phyloP scores from a whole-genome alignment of 1,140 invertebrate genomes.

The Drosophila jambulina region DNA sequence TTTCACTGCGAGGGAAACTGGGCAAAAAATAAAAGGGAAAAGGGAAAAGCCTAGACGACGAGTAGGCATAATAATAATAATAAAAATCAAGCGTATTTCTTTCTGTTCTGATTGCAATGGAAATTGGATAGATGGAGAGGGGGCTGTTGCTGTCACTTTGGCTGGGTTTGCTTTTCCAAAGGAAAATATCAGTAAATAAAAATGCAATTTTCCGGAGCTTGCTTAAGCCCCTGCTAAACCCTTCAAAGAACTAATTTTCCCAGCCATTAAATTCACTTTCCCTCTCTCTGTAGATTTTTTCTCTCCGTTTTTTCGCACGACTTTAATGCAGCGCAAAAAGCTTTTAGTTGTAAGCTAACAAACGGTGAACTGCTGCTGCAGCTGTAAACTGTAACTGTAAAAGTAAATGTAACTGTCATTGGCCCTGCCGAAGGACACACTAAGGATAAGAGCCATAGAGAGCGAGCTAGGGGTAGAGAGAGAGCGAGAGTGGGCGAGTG shows the following conservation, averaged over 20 bases:
- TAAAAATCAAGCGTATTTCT: constrained; percentile 67
- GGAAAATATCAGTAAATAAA: constrained; percentile 49
- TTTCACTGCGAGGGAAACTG: constrained; percentile 5
- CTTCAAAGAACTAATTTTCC: constrained; percentile 62
- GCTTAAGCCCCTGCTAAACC: constrained; percentile 26
- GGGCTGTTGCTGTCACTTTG: constrained; percentile 4
- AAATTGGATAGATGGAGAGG: constrained; percentile 27
- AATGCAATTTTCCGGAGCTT: constrained; percentile 39
- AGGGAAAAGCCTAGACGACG: constrained; percentile 10
- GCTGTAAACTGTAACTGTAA: constrained; percentile 45
- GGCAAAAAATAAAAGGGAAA: neutral
- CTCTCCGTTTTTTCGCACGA: constrained; percentile 7
- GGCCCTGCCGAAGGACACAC: constrained; percentile 57
- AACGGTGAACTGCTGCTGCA: constrained; percentile 49
- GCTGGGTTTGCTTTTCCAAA: constrained; percentile 25
- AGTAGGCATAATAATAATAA: constrained; percentile 47
- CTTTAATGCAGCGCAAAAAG: constrained; percentile 49
- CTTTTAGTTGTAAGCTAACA: constrained; percentile 74
- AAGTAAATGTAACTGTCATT: constrained; percentile 69
- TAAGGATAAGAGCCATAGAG: constrained; percentile 13
- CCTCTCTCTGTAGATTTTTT: constrained; percentile 3
- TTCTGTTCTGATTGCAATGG: constrained; percentile 59
- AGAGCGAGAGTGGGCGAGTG: constrained; percentile 12
- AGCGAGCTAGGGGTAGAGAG: neutral
- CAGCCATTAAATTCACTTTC: constrained; percentile 55